Percentiles rank a stretch among this genome's conserved stretches.
These are phyloP conservation scores for Nannobrachium achirus DNA, from an alignment of 2,113 vertebrate species.

Conservation along the genomic window DNA sequence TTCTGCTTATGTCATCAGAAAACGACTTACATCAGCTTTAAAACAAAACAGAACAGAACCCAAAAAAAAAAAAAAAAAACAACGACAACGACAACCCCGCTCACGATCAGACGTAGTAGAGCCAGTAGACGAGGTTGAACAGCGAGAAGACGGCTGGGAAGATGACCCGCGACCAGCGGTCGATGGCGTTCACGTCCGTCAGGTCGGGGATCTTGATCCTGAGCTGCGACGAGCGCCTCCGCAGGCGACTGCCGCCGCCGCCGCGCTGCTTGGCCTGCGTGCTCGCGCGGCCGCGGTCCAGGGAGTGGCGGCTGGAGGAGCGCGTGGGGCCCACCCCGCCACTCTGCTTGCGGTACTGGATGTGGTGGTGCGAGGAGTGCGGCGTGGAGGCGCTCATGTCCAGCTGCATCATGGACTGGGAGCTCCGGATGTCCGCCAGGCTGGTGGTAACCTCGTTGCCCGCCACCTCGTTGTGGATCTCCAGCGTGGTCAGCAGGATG, in stretches of 20 bases:
- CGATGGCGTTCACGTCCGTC: slow-evolving; percentile 96
- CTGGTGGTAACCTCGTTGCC: slow-evolving; percentile 88
- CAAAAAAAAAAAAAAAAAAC: slow-evolving; percentile 33
- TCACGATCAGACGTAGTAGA: slow-evolving; percentile 91
- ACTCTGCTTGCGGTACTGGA: slow-evolving; percentile 94
- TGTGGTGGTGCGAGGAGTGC: slow-evolving; percentile 52
- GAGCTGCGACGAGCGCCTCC: slow-evolving; percentile 91
- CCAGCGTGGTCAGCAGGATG: slow-evolving; percentile 89
- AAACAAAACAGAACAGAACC: slow-evolving; percentile 36
- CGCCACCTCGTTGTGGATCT: slow-evolving; percentile 92
- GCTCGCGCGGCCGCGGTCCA: too few relatives aligned
- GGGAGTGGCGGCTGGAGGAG: slow-evolving; percentile 80
- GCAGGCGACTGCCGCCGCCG: slow-evolving; percentile 86
- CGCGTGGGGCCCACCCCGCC: slow-evolving; percentile 71
- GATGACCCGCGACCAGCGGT: slow-evolving; percentile 96
- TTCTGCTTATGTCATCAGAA: too few relatives aligned
- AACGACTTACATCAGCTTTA: too few relatives aligned
- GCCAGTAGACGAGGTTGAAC: slow-evolving; percentile 97
- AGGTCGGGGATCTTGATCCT: slow-evolving; percentile 97
- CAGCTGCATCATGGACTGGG: slow-evolving; percentile 89
- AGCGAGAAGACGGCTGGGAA: slow-evolving; percentile 95
- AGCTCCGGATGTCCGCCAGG: slow-evolving; percentile 88
- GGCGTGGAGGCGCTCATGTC: slow-evolving; percentile 88
- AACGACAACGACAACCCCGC: slow-evolving; percentile 26
- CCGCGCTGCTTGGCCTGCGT: too few relatives aligned